A percentile compares a stretch with the other conserved stretches of the same genome.
Conservation (phyloP, 1,140 invertebrate genomes). For the Nasonia longicornis region DNA sequence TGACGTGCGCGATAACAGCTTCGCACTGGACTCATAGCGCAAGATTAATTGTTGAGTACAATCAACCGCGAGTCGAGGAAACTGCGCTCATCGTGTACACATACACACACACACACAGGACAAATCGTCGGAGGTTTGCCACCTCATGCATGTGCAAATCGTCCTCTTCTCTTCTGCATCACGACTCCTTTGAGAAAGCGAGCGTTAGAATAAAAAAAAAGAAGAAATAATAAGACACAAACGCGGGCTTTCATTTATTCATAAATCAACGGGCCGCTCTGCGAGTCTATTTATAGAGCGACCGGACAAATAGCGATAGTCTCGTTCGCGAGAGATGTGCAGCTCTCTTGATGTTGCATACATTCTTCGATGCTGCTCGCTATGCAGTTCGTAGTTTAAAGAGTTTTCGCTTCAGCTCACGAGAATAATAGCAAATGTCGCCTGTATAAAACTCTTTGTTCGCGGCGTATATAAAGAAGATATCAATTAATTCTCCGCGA, state of each 20-base stretch:
- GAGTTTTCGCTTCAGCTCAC: too few species aligned
- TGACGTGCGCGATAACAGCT: too few species aligned
- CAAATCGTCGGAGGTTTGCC: not conserved
- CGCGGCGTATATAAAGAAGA: not conserved
- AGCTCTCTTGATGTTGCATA: too few species aligned
- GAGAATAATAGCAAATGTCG: not conserved
- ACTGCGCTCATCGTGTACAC: too few species aligned
- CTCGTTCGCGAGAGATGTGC: not conserved
- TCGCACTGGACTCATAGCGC: too few species aligned
- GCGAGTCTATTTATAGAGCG: conserved; percentile 58
- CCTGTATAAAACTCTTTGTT: too few species aligned
- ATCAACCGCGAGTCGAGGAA: not conserved
- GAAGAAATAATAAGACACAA: conserved; percentile 36
- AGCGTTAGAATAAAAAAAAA: conserved; percentile 15
- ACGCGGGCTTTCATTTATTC: conserved; percentile 63
- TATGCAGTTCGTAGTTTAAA: too few species aligned
- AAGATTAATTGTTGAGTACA: conserved; percentile 14
- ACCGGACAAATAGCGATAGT: conserved; percentile 64
- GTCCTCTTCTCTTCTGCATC: not conserved
- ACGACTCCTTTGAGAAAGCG: not conserved
- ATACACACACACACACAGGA: too few species aligned
- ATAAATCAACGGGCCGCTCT: conserved; percentile 60
- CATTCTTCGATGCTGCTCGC: too few species aligned
- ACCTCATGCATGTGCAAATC: not conserved
- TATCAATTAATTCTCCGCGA: not conserved